A percentile compares a stretch with the other conserved stretches of the same genome.
phyloP scores from a whole-genome alignment of 2,888 invertebrate species.

The Panorpa germanica region DNA sequence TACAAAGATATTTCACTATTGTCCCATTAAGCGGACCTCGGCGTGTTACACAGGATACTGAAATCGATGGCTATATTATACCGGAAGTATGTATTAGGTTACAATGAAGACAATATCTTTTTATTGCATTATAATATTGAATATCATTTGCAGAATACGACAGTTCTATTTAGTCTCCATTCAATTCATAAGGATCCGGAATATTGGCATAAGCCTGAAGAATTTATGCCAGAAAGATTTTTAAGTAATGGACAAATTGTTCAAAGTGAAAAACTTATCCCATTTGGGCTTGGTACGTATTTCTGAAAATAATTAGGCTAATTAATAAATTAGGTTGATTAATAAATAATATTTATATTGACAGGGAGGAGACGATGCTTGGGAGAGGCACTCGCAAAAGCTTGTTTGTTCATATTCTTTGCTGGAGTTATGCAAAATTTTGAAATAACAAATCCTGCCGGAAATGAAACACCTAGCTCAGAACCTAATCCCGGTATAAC shows the following conservation, averaged over 20 bases:
- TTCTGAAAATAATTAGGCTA: no score
- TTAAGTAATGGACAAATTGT: constrained; percentile 19
- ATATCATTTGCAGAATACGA: constrained; percentile 21
- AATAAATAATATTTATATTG: no score
- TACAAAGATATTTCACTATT: constrained; percentile 33
- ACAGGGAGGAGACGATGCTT: constrained; percentile 31
- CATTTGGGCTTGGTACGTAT: constrained; percentile 32
- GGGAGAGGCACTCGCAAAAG: constrained; percentile 40
- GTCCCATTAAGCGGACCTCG: constrained; percentile 35
- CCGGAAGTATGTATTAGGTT: no score
- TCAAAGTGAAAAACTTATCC: constrained; percentile 21
- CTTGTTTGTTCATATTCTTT: constrained; percentile 36
- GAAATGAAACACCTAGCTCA: constrained; percentile 15
- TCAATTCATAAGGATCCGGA: constrained; percentile 34
- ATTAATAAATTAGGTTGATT: no score
- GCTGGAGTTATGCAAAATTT: constrained; percentile 36
- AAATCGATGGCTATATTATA: constrained; percentile 31
- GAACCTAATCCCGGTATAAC: constrained; percentile 20
- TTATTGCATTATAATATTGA: neutral
- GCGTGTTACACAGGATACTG: constrained; percentile 30
- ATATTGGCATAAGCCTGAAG: constrained; percentile 38
- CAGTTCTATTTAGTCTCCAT: constrained; percentile 29
- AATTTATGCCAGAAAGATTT: constrained; percentile 44
- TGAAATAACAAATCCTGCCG: constrained; percentile 18
- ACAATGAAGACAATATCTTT: no score